Evolutionary conservation across 2,113 vertebrate species (phyloP), one percentile per base, ranked within the genome.

Genomic region (Lycaon pictus): DNA sequence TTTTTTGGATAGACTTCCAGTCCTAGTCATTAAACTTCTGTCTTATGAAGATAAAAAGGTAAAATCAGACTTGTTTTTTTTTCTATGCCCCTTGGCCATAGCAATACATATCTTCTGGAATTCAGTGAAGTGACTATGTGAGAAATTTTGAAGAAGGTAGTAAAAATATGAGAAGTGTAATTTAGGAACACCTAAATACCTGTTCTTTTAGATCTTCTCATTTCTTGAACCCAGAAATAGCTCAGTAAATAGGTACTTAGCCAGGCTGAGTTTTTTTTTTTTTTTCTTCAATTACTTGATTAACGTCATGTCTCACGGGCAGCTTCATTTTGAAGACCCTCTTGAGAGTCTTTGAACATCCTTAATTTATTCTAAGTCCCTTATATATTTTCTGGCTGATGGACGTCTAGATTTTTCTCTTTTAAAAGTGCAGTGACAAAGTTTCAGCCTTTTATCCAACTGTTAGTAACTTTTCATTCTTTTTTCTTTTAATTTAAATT

Each of bases 271-370:
- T 43, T 95, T 60, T 25, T 97, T 55, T 35, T 35, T 35, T 65
- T 25, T 96, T 56, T 80, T 43, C 93, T 93, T 91, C 77, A 95
- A 19, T 98, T 82, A 37, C 25, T 93, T 98, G 27, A 88, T 95
- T 97, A 93, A 86, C 3, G 6, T 69, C 29, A 7, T 93, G 43
- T 98, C 90, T 96, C 29, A 48, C 43, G 63, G 90, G 51, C 74
- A 92, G 23, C 77, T 97, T 97, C 29, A 82, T 1, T 86, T 48
- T 96, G 90, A 96, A 97, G 63, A 88, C 53, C 13, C 13, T 96
- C 1, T 93, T 97, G 93, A 95, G 67, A 85, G 74, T 55, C 72
- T 92, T 86, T 82, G 74, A 92, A 79, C 43, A 74, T 35, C 10
- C 1, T 93, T 96, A 48, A 2, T 97, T 93, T 98, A 94, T 60